These are phyloP conservation scores for Porites lutea DNA, from an alignment of 64 coral and sea anemone species.

Conservation along the genomic window DNA sequence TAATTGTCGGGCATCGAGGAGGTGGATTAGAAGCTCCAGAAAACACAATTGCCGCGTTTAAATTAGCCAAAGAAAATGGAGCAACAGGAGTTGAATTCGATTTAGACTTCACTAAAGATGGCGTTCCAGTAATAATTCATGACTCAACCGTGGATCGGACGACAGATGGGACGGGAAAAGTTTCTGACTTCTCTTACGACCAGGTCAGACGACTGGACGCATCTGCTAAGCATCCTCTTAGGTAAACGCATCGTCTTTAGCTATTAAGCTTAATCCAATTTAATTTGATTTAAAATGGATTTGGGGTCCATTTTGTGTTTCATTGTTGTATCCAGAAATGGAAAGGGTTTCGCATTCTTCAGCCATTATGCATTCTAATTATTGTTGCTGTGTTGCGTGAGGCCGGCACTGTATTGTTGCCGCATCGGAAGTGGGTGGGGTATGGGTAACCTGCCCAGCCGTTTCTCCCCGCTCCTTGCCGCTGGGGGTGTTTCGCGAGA, in stretches of 20 bases:
- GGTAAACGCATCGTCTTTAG: slow-evolving; percentile 37
- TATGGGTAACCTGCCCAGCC: too few species aligned
- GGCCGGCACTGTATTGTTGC: too few species aligned
- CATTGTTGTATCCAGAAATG: too few species aligned
- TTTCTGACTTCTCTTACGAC: slow-evolving; percentile 73
- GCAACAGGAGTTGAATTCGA: slow-evolving; percentile 89
- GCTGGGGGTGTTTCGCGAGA: too few species aligned
- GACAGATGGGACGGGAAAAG: slow-evolving; percentile 84
- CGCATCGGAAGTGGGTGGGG: too few species aligned
- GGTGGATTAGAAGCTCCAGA: slow-evolving; percentile 81
- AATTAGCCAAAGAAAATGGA: slow-evolving; percentile 88
- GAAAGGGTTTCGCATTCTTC: too few species aligned
- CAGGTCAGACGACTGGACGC: slow-evolving; percentile 75
- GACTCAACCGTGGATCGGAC: slow-evolving; percentile 86
- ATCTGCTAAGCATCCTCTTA: slow-evolving; percentile 61
- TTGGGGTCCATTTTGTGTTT: too few species aligned
- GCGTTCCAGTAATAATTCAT: slow-evolving; percentile 96
- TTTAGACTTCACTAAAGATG: slow-evolving; percentile 95
- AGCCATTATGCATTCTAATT: too few species aligned
- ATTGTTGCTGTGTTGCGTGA: too few species aligned
- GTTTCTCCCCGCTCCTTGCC: too few species aligned
- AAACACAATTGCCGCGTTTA: slow-evolving; percentile 87
- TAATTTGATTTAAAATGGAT: too few species aligned
- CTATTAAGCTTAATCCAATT: too few species aligned
- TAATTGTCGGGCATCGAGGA: slow-evolving; percentile 83